Evolutionary conservation across 2,888 invertebrate species (phyloP), one percentile per base, ranked within the genome.

Genomic region (Ornithoptera alexandrae): DNA sequence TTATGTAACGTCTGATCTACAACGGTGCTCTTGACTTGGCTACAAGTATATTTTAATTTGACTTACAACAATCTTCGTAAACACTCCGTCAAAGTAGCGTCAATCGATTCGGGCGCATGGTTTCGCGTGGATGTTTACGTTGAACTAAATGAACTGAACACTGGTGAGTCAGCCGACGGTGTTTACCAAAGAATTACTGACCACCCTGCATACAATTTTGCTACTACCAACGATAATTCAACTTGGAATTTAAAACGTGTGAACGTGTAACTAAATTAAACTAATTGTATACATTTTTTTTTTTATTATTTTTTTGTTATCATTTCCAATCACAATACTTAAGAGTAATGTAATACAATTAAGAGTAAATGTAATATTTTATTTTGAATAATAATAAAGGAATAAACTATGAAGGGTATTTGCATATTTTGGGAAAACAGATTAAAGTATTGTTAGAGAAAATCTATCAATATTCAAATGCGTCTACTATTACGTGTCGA

Each of bases 21-120:
- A 63, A 50, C 64, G 42, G 65, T 68, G 73, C 69, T 78, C 78
- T 78, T 78, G 76, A 73, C 75, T 78, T 72, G 71, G 73, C 73
- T 46, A 24, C 57, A 72, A 73, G 76, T 74, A 77, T 76, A 77
- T 79, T 78, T 75, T 80, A 79, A 80, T 77, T 74, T 72, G 76
- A 66, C 62, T 39, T 73, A 69, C 73, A 78, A 72, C 72, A 73
- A 72, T 74, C 78, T 81, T 79, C 76, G 78, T 87, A 88, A 88
- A 88, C 87, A 88, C 30, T 71, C 82, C 81, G 83, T 84, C 85
- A 81, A 82, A 78, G 78, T 73, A 76, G 78, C 83, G 81, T 85
- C 87, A 83, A 84, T 88, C 83, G 84, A 74, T 75, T 72, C 77
- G 65, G 73, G 67, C 73, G 74, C 74, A 65, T 73, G 68, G 76